Evolutionary conservation across 2,113 vertebrate genomes (phyloP).

Genomic region (Forbesichthys papilliferus): DNA sequence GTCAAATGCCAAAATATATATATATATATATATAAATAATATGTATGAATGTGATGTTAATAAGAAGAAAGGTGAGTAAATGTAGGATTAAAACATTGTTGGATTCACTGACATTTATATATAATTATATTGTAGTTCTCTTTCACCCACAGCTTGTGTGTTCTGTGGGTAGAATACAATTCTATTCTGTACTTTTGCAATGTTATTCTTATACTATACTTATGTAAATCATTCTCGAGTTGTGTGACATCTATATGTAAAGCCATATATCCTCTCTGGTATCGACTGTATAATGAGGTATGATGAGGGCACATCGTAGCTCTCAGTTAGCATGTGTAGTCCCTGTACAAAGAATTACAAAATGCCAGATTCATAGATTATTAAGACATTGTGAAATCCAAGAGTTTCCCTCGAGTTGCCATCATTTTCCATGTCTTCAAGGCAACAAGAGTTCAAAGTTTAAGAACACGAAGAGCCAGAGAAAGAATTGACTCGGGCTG

Average conservation of each 20-base stretch:
- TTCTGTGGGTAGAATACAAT: too few relatives aligned
- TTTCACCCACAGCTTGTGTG: too few relatives aligned
- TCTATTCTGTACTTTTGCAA: too few relatives aligned
- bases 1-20: too few relatives aligned
- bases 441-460: constrained; percentile 27
- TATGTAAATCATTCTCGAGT: too few relatives aligned
- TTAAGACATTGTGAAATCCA: constrained; percentile 47
- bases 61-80: too few relatives aligned
- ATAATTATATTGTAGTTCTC: too few relatives aligned
- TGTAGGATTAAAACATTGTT: too few relatives aligned
- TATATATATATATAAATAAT: too few relatives aligned
- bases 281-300: constrained; percentile 6
- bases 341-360: constrained; percentile 51
- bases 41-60: too few relatives aligned
- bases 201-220: too few relatives aligned
- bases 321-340: constrained; percentile 53
- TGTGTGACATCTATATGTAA: constrained; percentile 5
- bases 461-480: constrained; percentile 19
- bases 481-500: background rate
- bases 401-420: constrained; percentile 16
- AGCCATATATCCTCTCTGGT: constrained; percentile 24
- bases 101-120: too few relatives aligned
- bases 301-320: constrained; percentile 21
- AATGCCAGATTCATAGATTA: constrained; percentile 41
- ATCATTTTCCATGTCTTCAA: constrained; percentile 23